Evolutionary conservation across 2,113 vertebrate species (phyloP).

Genomic region (Hassar affinis): DNA sequence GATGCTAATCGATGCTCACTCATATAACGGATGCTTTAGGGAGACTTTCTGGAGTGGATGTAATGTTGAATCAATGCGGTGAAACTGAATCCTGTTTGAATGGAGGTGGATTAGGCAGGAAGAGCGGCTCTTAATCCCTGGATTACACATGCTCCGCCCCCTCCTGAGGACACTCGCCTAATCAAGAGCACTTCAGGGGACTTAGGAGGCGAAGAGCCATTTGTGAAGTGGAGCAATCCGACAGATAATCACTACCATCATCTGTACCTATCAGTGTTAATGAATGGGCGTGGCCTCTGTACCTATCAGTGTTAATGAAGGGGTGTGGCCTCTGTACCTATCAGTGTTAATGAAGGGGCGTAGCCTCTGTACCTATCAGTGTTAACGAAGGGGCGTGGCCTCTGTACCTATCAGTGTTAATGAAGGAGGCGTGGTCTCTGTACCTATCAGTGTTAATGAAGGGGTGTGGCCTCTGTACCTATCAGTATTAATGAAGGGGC

Average conservation of each 20-base stretch:
- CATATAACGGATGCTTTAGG: background rate
- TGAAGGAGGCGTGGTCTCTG: background rate
- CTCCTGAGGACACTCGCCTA: constrained; percentile 36
- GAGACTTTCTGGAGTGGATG: background rate
- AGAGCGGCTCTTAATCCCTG: constrained; percentile 53
- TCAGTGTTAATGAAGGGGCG: background rate
- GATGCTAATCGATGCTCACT: background rate
- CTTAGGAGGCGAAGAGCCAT: constrained; percentile 32
- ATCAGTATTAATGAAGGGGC: background rate
- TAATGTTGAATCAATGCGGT: constrained; percentile 39
- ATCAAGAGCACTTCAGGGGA: constrained; percentile 48
- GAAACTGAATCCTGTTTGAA: constrained; percentile 56
- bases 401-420: background rate
- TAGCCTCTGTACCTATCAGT: background rate
- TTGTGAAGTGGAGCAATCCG: background rate
- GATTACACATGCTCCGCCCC: constrained; percentile 45
- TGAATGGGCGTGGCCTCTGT: background rate
- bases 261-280: too few species aligned
- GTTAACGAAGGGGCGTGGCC: background rate
- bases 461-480: background rate
- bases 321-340: background rate
- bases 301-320: background rate
- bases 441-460: background rate
- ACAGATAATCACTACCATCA: background rate
- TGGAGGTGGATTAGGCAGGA: constrained; percentile 50